These are phyloP conservation scores for Melanargia galathea DNA, from an alignment of 2,888 invertebrate species.

Conservation along the genomic window DNA sequence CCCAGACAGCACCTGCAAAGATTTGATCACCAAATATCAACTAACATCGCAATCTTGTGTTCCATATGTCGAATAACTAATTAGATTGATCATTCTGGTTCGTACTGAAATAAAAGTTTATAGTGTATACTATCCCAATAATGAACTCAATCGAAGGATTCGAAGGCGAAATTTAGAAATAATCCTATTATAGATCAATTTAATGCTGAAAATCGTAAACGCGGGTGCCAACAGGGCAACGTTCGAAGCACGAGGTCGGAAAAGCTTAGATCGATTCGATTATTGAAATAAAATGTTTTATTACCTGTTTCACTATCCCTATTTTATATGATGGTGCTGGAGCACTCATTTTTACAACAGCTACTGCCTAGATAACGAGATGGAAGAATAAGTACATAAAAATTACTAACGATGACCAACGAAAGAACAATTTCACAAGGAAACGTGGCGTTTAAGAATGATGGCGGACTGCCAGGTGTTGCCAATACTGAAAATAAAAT, in stretches of 20 bases:
- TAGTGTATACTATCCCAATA: background rate
- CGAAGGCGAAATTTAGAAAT: background rate
- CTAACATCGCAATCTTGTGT: background rate
- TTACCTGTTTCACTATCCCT: slow-evolving; percentile 78
- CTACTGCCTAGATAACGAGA: slow-evolving; percentile 42
- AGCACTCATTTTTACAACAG: slow-evolving; percentile 66
- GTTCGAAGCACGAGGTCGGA: slow-evolving; percentile 67
- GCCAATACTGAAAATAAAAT: slow-evolving; percentile 53
- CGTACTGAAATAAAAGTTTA: slow-evolving; percentile 14
- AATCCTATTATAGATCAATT: slow-evolving; percentile 25
- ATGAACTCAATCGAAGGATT: background rate
- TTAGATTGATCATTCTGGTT: background rate
- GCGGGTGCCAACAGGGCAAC: slow-evolving; percentile 76
- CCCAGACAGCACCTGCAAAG: slow-evolving; percentile 93
- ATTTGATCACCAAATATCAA: slow-evolving; percentile 22
- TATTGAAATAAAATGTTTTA: slow-evolving; percentile 51
- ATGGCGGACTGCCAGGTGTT: slow-evolving; percentile 55
- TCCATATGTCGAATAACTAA: slow-evolving; percentile 3
- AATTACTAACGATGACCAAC: slow-evolving; percentile 61
- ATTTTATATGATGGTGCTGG: slow-evolving; percentile 69
- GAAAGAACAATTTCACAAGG: slow-evolving; percentile 54
- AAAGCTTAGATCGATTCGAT: slow-evolving; percentile 41
- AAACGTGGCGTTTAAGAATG: slow-evolving; percentile 68
- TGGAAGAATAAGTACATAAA: slow-evolving; percentile 51
- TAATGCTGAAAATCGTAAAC: slow-evolving; percentile 40